phyloP scores from a whole-genome alignment of 64 coral and sea anemone genomes.

The Orbicella faveolata region DNA sequence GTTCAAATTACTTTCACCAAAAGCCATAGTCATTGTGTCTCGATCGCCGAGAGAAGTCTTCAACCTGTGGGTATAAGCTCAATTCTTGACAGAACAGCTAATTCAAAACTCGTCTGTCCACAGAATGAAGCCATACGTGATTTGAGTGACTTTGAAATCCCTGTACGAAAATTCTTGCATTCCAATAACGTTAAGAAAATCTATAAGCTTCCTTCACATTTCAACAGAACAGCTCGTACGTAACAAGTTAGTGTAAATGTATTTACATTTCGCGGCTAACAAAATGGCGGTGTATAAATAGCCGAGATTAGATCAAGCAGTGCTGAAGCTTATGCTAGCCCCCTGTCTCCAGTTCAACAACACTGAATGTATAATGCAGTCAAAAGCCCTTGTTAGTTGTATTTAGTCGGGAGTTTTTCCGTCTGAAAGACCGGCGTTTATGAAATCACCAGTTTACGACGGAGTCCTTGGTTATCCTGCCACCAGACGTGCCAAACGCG shows the following conservation, averaged over 20 bases:
- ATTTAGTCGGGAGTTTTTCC: neutral
- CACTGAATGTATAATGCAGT: neutral
- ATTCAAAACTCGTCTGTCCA: neutral
- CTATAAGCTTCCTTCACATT: neutral
- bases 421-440: neutral
- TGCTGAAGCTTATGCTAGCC: neutral
- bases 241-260: constrained; percentile 26
- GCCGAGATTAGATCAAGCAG: constrained; percentile 6
- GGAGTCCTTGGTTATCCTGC: too few relatives aligned
- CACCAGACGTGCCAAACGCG: neutral
- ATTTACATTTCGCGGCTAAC: constrained; percentile 31
- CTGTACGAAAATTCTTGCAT: constrained; percentile 38
- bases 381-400: neutral
- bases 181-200: constrained; percentile 33
- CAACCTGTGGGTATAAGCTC: constrained; percentile 18
- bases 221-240: neutral
- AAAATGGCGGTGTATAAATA: constrained; percentile 52
- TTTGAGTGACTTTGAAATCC: neutral
- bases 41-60: neutral
- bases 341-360: neutral
- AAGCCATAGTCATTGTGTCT: constrained; percentile 38
- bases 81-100: neutral
- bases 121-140: constrained; percentile 42
- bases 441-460: too few relatives aligned
- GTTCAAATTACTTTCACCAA: constrained; percentile 56